Conservation (phyloP, 2,888 invertebrate species). For the Ptychoptera albimana region DNA sequence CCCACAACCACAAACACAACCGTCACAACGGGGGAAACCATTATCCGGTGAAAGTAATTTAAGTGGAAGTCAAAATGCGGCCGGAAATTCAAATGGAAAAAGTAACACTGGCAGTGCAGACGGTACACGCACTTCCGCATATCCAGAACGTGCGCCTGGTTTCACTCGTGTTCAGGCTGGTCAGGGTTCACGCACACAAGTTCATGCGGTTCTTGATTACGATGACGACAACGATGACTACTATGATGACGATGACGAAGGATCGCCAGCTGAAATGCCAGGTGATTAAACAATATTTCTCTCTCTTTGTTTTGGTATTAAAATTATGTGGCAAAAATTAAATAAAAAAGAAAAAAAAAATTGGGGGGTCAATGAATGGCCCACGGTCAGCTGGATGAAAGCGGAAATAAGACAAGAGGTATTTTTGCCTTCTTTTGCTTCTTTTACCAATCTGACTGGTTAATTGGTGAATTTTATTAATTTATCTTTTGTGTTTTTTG, state of each 20-base stretch:
- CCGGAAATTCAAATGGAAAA: constrained; percentile 4
- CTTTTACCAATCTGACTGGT: no score
- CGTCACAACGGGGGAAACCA: constrained; percentile 11
- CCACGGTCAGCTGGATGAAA: no score
- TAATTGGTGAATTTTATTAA: no score
- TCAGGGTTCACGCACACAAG: constrained; percentile 33
- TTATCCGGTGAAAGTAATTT: constrained; percentile 1
- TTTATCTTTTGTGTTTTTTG: no score
- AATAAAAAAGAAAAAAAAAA: no score
- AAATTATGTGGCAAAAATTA: no score
- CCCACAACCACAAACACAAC: constrained; percentile 13
- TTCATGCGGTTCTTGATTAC: constrained; percentile 30
- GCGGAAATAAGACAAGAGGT: no score
- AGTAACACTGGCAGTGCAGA: constrained; percentile 4
- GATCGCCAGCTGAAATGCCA: no score
- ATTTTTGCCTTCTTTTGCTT: no score
- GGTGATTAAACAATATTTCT: no score
- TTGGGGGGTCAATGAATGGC: no score
- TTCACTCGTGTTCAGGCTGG: constrained; percentile 47
- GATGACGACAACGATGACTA: constrained; percentile 29
- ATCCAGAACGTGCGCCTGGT: constrained; percentile 41
- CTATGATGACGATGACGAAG: constrained; percentile 22
- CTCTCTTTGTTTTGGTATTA: no score
- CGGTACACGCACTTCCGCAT: constrained; percentile 16
- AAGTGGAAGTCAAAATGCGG: not conserved